Percentiles rank a stretch among this genome's conserved stretches.
phyloP scores from a whole-genome alignment of 2,888 invertebrate species.

The Uropetala carovei region DNA sequence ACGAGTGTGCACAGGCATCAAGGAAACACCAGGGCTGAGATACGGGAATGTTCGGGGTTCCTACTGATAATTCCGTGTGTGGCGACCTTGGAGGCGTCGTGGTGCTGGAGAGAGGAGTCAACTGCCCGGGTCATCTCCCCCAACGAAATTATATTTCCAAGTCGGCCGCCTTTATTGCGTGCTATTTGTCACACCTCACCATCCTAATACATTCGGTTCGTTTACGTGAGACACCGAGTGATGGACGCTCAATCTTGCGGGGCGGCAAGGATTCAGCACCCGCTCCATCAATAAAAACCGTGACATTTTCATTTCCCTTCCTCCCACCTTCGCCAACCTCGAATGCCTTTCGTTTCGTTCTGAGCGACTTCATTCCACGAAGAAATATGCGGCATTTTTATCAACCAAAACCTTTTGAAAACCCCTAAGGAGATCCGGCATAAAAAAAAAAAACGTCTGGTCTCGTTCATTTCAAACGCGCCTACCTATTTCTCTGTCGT shows the following conservation, averaged over 20 bases:
- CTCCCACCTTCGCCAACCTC: not conserved
- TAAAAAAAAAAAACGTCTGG: too few relatives aligned
- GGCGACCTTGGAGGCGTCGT: not conserved
- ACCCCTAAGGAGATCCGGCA: too few relatives aligned
- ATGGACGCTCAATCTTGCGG: not conserved
- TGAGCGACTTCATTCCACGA: not conserved
- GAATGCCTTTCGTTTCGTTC: not conserved
- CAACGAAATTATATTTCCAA: slow-evolving; percentile 4
- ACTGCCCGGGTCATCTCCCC: not conserved
- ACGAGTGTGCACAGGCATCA: not conserved
- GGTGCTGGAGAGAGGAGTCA: not conserved
- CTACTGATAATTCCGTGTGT: not conserved
- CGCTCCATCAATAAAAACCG: not conserved
- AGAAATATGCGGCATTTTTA: too few relatives aligned
- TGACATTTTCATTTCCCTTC: not conserved
- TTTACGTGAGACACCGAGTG: not conserved
- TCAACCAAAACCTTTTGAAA: too few relatives aligned
- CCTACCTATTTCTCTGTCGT: too few relatives aligned
- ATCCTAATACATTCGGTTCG: not conserved
- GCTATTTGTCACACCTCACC: not conserved
- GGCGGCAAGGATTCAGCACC: not conserved
- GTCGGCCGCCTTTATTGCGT: not conserved
- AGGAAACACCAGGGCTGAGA: too few relatives aligned
- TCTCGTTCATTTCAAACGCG: too few relatives aligned
- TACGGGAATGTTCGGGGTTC: not conserved